These are phyloP conservation scores for Sorex fumeus DNA, from an alignment of 2,113 vertebrate genomes.

Conservation along the genomic window DNA sequence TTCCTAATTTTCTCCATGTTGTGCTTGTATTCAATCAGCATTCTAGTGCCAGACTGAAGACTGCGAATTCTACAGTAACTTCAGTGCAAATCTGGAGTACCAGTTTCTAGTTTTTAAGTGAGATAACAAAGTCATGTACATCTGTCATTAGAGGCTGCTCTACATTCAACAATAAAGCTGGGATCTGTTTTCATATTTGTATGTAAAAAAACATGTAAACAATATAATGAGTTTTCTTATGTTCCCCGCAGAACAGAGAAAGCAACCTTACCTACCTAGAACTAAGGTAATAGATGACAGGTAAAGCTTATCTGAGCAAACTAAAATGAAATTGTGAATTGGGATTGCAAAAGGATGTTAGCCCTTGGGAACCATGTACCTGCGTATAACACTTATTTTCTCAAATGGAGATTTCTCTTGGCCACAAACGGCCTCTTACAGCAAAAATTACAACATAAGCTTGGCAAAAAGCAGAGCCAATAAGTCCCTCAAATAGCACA, in stretches of 20 bases:
- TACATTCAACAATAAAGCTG: not conserved
- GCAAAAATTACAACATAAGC: not conserved
- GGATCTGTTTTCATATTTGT: conserved; percentile 14
- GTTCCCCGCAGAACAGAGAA: not conserved
- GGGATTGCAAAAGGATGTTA: conserved; percentile 34
- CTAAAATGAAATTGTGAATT: conserved; percentile 41
- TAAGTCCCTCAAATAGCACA: conserved; percentile 24
- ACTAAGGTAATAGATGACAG: conserved; percentile 9
- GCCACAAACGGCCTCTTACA: conserved; percentile 28
- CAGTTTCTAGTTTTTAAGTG: not conserved
- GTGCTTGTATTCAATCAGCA: not conserved
- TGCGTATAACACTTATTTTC: conserved; percentile 33
- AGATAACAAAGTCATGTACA: not conserved
- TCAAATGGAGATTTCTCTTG: conserved; percentile 60
- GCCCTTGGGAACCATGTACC: not conserved
- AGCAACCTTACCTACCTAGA: not conserved
- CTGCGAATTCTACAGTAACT: conserved; percentile 20
- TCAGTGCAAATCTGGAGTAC: not conserved
- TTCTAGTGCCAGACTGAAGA: conserved; percentile 28
- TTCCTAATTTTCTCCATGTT: not conserved
- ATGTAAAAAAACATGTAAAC: conserved; percentile 43
- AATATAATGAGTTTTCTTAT: not conserved
- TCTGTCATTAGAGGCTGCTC: not conserved
- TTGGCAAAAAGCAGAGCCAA: conserved; percentile 48
- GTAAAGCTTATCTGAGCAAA: conserved; percentile 30